phyloP scores from a whole-genome alignment of 2,888 invertebrate species.

The Orchesellides sinensis region DNA sequence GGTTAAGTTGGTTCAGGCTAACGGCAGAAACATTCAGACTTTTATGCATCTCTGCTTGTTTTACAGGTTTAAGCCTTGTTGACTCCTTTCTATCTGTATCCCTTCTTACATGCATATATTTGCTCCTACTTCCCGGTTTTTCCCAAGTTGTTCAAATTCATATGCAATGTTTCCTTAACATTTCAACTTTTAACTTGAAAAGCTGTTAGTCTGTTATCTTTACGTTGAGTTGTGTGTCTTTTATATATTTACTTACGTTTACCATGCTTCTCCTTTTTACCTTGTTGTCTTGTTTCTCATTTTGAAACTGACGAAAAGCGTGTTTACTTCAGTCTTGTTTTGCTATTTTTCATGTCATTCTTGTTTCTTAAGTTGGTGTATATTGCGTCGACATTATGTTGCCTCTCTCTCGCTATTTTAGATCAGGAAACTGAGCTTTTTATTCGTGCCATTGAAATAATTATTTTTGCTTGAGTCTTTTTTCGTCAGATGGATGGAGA shows the following conservation, averaged over 20 bases:
- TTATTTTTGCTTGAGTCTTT: background rate
- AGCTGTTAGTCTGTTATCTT: background rate
- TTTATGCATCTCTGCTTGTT: background rate
- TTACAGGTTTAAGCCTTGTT: conserved; percentile 20
- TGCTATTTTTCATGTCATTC: conserved; percentile 31
- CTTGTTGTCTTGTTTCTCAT: conserved; percentile 1
- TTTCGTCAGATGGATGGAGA: too few species aligned
- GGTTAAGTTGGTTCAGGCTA: background rate
- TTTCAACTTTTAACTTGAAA: conserved; percentile 31
- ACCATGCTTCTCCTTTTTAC: background rate
- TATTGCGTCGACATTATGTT: conserved; percentile 4
- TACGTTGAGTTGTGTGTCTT: background rate
- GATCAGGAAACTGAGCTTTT: background rate
- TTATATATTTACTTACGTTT: background rate
- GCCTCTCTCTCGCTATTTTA: background rate
- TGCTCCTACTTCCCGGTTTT: background rate
- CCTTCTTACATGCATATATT: background rate
- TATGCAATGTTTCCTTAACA: conserved; percentile 19
- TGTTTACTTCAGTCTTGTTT: conserved; percentile 26
- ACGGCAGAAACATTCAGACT: background rate
- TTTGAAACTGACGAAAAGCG: conserved; percentile 21
- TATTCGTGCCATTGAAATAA: background rate
- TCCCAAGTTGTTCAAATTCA: background rate
- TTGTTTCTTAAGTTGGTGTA: background rate
- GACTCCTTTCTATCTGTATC: background rate